A percentile compares a stretch with the other conserved stretches of the same genome.
Conservation (phyloP, 2,113 vertebrate genomes). For the Malurus alboscapulatus region DNA sequence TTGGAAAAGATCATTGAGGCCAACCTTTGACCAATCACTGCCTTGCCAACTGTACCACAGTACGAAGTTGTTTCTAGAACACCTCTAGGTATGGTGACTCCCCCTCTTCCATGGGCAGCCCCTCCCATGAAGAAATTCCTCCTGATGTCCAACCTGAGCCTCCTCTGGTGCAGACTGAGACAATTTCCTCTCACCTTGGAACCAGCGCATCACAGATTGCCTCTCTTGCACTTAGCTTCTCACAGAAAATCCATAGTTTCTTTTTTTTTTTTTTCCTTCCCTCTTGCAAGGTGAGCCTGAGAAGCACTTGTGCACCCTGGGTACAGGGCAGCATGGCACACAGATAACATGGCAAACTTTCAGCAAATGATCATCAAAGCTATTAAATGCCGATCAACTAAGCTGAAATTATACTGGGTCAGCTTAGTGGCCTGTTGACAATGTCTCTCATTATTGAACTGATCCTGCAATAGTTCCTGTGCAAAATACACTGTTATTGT, state of each 20-base stretch:
- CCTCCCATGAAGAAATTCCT: not conserved
- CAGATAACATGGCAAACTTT: not conserved
- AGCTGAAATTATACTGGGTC: constrained; percentile 16
- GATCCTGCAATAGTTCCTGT: not conserved
- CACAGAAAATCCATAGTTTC: not conserved
- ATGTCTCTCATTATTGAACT: not conserved
- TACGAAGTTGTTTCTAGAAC: not conserved
- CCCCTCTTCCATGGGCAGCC: not conserved
- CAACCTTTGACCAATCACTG: not conserved
- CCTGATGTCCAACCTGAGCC: not conserved
- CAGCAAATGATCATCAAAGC: constrained; percentile 41
- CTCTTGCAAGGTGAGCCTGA: not conserved
- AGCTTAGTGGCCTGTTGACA: constrained; percentile 38
- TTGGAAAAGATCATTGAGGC: not conserved
- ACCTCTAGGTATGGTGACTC: not conserved
- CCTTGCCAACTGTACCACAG: not conserved
- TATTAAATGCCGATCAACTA: constrained; percentile 3
- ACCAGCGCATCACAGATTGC: not conserved
- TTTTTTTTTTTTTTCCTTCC: not conserved
- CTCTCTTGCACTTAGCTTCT: not conserved
- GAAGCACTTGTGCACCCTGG: not conserved
- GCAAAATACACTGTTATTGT: not conserved
- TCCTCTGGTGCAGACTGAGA: not conserved
- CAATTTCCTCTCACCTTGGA: not conserved
- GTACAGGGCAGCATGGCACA: not conserved